Evolutionary conservation across 2,113 vertebrate genomes (phyloP).

Genomic region (Meles meles): DNA sequence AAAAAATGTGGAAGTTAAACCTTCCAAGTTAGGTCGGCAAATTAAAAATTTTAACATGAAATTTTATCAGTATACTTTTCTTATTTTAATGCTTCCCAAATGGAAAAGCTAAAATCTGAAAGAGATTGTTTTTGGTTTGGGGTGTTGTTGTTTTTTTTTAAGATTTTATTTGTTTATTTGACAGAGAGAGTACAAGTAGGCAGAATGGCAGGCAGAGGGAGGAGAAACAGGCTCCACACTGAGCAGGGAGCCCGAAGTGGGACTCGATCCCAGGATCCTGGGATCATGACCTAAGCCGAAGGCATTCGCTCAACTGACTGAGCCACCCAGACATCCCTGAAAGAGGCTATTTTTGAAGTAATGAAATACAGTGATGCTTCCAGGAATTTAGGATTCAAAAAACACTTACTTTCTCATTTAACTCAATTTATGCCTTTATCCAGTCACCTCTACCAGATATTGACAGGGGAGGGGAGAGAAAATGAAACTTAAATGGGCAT

Average conservation of each 20-base stretch:
- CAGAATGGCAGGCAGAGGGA: no score
- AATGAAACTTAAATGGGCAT: not conserved
- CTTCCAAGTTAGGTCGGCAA: slow-evolving; percentile 17
- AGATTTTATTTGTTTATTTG: no score
- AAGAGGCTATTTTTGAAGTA: slow-evolving; percentile 5
- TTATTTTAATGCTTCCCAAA: slow-evolving; percentile 6
- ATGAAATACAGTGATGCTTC: not conserved
- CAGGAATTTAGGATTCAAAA: not conserved
- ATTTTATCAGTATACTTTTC: not conserved
- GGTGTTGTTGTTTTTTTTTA: no score
- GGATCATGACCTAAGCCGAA: no score
- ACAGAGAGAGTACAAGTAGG: no score
- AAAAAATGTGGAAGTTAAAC: slow-evolving; percentile 34
- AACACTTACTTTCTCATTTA: slow-evolving; percentile 35
- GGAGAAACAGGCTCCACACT: no score
- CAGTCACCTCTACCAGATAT: not conserved
- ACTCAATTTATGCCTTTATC: not conserved
- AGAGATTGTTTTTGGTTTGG: not conserved
- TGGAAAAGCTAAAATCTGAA: slow-evolving; percentile 1
- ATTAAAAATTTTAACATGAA: not conserved
- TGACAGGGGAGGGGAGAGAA: not conserved
- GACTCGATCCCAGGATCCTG: no score
- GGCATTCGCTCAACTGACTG: no score
- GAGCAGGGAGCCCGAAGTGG: no score
- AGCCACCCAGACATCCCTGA: not conserved